Conservation (phyloP, 2,888 invertebrate species). For the Lasioglossum leucozonium region DNA sequence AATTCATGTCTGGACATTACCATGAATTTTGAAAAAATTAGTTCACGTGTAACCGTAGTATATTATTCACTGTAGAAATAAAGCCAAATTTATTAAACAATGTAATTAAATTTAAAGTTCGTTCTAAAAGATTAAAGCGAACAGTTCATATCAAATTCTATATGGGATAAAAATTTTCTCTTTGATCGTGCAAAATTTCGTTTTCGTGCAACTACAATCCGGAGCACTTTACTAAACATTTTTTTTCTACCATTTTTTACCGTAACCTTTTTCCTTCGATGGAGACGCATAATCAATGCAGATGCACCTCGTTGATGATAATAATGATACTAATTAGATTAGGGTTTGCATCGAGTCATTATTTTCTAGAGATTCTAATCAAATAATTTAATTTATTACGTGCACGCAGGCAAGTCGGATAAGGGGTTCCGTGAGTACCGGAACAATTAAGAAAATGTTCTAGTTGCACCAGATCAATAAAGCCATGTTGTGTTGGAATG, state of each 20-base stretch:
- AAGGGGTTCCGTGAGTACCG: conserved; percentile 4
- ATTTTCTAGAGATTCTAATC: background rate
- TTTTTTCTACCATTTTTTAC: background rate
- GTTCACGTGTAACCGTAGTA: background rate
- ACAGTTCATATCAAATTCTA: background rate
- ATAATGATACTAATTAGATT: background rate
- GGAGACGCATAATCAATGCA: background rate
- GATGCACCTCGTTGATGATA: background rate
- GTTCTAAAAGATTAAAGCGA: background rate
- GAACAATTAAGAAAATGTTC: conserved; percentile 19
- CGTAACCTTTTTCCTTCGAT: background rate
- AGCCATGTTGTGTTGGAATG: background rate
- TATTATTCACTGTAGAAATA: background rate
- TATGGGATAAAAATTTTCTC: background rate
- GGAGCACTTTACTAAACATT: background rate
- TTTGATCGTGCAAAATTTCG: background rate
- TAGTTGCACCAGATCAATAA: conserved; percentile 12
- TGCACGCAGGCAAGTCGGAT: background rate
- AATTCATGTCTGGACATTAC: background rate
- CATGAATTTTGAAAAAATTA: background rate
- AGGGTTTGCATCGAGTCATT: background rate
- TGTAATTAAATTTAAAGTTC: background rate
- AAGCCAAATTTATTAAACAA: background rate
- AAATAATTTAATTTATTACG: conserved; percentile 20
- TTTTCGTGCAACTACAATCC: background rate